Base-by-base conservation (phyloP, 2,888 invertebrate genomes). In the Rutpela maculata region DNA sequence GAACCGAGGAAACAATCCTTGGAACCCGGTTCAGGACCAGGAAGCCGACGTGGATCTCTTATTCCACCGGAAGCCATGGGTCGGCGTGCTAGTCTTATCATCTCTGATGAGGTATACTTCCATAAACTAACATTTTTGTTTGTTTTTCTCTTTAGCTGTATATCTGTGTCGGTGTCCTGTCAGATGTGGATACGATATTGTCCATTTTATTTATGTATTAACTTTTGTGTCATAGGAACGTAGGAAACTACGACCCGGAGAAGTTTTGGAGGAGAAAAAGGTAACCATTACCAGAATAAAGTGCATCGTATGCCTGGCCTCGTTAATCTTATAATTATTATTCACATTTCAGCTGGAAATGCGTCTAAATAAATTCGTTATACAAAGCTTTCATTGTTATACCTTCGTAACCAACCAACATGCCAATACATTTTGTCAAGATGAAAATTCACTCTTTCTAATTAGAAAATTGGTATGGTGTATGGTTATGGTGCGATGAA, bases 201-300 rank as follows among this genome's bases (percentile, higher is more conserved):
- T 67, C 57, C 17, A 35, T 57, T 67, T 66, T 31, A 73, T 78
- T 77, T 69, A 78, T 78, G 74, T 79, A 69, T 77, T 78, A 77
- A 82, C 76, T 78, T 77, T 83, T 84, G 76, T 85, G 85, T 86
- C 86, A 90, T 93, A 94, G 96, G 95, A 95, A 92, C 93, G 95
- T 94, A 95, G 94, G 91, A 96, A 96, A 94, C 95, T 97, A 91
- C 96, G 97, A 88, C 97, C 97, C 87, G 97, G 97, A 91, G 97
- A 97, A 94, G 95, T 97, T 91, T 91, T 96, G 92, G 96, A 96
- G 92, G 97, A 97, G 91, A 96, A 95, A 93, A 96, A 96, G 97
- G 97, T 97, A 95, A 96, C 80, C 76, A 76, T 35, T 56, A 59
- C 71, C 78, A 75, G 80, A 79, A 26, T 80, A 76, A 78, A 76